Percentiles rank a stretch among this genome's conserved stretches.
phyloP scores from a whole-genome alignment of 2,113 vertebrate species.

The human region DNA sequence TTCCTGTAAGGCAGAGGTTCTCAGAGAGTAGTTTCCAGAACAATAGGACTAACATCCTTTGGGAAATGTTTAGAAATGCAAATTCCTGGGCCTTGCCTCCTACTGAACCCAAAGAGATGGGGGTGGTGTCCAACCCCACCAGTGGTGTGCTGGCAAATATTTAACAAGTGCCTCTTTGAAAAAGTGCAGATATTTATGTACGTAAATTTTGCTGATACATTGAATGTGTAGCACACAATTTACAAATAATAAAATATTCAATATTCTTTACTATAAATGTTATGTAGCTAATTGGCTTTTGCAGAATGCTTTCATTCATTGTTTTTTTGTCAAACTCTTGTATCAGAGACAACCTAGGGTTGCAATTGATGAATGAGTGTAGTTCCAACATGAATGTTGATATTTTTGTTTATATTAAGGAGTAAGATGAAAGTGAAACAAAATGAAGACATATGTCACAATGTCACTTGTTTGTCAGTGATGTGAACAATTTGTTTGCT shows the following conservation, averaged over 20 bases:
- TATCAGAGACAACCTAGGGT: neutral
- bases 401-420: neutral
- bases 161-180: neutral
- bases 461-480: neutral
- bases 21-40: neutral
- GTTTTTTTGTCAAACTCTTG: neutral
- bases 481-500: neutral
- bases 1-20: neutral
- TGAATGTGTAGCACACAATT: neutral
- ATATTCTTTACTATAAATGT: neutral
- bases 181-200: neutral
- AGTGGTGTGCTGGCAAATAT: neutral
- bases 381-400: neutral
- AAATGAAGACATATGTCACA: neutral
- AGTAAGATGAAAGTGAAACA: neutral
- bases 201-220: neutral
- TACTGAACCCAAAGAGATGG: neutral
- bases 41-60: neutral
- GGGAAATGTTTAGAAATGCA: neutral
- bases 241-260: conserved; percentile 1
- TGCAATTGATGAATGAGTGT: neutral
- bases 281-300: neutral
- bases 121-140: neutral
- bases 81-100: neutral
- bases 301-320: neutral